Evolutionary conservation across 2,797 vertebrate species (phyloP).

Genomic region (Cheirogaleus major): DNA sequence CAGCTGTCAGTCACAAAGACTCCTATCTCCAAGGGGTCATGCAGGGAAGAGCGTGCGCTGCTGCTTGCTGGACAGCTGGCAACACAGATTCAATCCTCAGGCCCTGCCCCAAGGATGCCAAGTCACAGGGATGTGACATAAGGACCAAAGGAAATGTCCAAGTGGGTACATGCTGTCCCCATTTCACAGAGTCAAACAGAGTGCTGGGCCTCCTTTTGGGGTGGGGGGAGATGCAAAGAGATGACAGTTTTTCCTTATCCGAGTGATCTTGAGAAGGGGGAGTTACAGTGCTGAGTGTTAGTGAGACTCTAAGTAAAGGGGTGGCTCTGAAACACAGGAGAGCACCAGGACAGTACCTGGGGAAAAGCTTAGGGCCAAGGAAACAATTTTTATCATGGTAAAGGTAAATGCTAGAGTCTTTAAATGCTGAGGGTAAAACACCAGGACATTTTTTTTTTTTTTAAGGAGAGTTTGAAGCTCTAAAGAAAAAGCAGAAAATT

Average conservation of each 20-base stretch:
- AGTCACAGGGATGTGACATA: no score
- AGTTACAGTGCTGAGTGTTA: accelerated
- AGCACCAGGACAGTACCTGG: not conserved
- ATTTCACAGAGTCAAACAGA: not conserved
- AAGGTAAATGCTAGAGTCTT: not conserved
- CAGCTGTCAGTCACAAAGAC: not conserved
- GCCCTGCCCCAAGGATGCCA: not conserved
- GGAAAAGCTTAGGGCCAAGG: not conserved
- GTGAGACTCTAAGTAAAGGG: no score
- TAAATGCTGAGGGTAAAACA: not conserved
- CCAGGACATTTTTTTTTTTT: not conserved
- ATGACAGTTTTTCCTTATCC: not conserved
- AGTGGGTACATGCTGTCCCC: not conserved
- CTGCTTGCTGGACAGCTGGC: not conserved
- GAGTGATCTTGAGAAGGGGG: not conserved
- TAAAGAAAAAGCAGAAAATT: not conserved
- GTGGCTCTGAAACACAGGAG: not conserved
- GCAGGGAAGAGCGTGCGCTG: no score
- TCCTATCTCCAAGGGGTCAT: not conserved
- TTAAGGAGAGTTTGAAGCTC: not conserved
- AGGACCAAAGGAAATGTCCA: not conserved
- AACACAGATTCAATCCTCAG: not conserved
- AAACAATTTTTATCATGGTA: no score
- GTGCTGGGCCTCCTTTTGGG: not conserved
- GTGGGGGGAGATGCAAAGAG: not conserved